phyloP scores from a whole-genome alignment of 2,113 vertebrate genomes.

The Etheostoma spectabile region DNA sequence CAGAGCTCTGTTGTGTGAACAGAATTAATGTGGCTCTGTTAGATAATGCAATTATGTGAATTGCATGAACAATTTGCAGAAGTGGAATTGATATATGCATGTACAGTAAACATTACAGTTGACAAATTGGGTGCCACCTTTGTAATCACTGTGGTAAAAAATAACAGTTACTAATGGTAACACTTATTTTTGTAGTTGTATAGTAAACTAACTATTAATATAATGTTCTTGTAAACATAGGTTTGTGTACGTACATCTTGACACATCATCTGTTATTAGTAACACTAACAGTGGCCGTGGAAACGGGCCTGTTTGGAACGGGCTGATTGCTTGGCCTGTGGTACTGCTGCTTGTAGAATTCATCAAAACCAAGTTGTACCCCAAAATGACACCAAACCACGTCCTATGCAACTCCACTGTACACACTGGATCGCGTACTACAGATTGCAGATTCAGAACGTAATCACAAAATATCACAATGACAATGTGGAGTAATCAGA shows the following conservation, averaged over 20 bases:
- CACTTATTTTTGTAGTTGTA: neutral
- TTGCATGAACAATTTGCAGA: neutral
- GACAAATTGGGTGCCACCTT: neutral
- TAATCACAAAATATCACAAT: too few species aligned
- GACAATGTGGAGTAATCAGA: too few species aligned
- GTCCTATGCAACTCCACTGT: too few species aligned
- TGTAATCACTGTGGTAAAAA: neutral
- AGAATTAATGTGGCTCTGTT: neutral
- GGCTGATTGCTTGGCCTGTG: too few species aligned
- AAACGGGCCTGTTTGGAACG: too few species aligned
- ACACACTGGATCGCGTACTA: too few species aligned
- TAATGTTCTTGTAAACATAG: neutral
- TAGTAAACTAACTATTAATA: neutral
- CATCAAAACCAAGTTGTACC: too few species aligned
- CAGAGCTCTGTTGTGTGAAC: neutral
- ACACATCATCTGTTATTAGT: neutral
- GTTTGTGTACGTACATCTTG: neutral
- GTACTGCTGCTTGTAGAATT: too few species aligned
- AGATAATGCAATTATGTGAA: neutral
- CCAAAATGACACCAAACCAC: too few species aligned
- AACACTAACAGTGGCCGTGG: neutral
- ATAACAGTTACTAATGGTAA: neutral
- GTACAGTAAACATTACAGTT: slow-evolving; percentile 2
- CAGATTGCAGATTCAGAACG: too few species aligned
- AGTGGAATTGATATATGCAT: neutral